Conservation (phyloP, 1,140 invertebrate genomes). For the Papilio helenus region DNA sequence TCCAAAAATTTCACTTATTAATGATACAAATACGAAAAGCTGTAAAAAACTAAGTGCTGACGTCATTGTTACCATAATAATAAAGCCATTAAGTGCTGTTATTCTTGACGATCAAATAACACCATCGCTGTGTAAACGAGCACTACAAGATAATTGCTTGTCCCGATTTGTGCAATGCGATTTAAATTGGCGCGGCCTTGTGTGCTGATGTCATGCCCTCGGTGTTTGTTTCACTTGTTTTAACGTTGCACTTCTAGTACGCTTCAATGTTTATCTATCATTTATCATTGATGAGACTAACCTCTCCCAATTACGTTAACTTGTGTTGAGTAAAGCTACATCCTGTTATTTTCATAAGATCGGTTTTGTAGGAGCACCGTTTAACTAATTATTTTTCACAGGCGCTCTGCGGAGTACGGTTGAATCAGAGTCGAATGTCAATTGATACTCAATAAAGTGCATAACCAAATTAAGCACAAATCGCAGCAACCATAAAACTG, state of each 20-base stretch:
- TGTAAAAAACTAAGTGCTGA: background rate
- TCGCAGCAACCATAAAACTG: background rate
- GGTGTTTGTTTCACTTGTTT: constrained; percentile 11
- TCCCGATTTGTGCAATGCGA: constrained; percentile 41
- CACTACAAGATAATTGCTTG: constrained; percentile 40
- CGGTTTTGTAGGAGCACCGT: background rate
- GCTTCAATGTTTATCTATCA: background rate
- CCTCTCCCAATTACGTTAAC: background rate
- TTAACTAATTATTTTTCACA: background rate
- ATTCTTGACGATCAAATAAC: background rate
- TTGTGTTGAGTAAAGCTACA: background rate
- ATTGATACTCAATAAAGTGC: too few relatives aligned
- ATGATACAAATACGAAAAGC: too few relatives aligned
- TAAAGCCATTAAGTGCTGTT: background rate
- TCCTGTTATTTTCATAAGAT: background rate
- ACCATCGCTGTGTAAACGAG: constrained; percentile 37
- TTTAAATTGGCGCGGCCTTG: constrained; percentile 43
- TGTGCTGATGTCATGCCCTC: constrained; percentile 40
- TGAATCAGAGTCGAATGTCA: too few relatives aligned
- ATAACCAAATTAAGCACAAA: background rate
- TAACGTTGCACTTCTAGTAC: constrained; percentile 4
- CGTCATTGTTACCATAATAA: background rate
- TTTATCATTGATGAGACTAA: background rate
- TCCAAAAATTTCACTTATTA: too few relatives aligned
- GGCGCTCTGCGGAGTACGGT: background rate